Base-by-base conservation (phyloP, 2,888 invertebrate genomes). In the Phania funesta region DNA sequence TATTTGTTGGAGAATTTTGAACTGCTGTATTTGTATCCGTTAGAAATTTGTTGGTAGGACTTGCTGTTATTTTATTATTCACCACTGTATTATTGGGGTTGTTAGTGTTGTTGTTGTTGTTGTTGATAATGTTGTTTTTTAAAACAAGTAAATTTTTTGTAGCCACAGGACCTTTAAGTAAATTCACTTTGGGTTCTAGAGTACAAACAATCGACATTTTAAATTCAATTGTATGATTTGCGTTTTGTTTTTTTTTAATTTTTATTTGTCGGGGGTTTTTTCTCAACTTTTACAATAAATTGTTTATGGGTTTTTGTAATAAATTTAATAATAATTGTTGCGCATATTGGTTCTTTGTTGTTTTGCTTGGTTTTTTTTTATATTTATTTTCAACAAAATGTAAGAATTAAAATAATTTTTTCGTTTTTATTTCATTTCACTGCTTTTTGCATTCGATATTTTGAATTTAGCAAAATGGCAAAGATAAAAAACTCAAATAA, bases 191-290 rank as follows among this genome's bases (percentile, higher is more conserved):
- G 60, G 87, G 87, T 80, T 89, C 86, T 82, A 88, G 80, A 52
- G 89, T 89, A 81, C 89, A 88, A 54, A 89, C 89, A 86, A 90
- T 87, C 85, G 89, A 89, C 90, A 90, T 90, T 86, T 86, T 88
- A 85, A 58, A 71, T 48, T 52, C 56, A 65, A 48, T 64, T 70
- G 52, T 26, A 24, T 67, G 50, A 29, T 26, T 35, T 62, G 46
- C 41, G 77, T 32, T 24, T 9, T 32, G 38, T 60, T 29, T 24
- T 8, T 78, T 38, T 60, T 20, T 16, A 16, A n/a, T 54, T 68
- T 24, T 38, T 46, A n/a, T 50, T 70, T 52, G 3, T 68, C 24
- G 8, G 64, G 22, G 44, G 9, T 71, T 54, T 44, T 1, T 50
- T 7, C 22, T 18, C 13, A 6, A 22, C 29, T 68, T 56, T 71